These are phyloP conservation scores for Macaria notata DNA, from an alignment of 2,888 invertebrate species.

Conservation along the genomic window DNA sequence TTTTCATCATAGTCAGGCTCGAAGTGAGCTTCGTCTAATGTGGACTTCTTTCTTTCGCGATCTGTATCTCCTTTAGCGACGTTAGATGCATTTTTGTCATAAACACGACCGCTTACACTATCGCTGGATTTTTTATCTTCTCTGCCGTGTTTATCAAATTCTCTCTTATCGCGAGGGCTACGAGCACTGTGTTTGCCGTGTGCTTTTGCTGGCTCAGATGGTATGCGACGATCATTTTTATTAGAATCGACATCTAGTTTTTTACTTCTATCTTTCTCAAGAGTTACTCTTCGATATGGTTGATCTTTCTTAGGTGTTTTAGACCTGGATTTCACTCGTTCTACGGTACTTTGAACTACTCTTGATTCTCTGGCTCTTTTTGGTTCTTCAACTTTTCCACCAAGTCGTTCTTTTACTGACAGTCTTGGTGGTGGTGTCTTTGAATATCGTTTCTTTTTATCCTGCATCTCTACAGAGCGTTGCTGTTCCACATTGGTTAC, in stretches of 20 bases:
- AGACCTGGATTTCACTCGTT: slow-evolving; percentile 78
- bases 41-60: slow-evolving; percentile 84
- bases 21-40: slow-evolving; percentile 87
- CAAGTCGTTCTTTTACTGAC: slow-evolving; percentile 91
- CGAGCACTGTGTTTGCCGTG: slow-evolving; percentile 49
- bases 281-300: slow-evolving; percentile 75
- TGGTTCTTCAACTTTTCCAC: slow-evolving; percentile 87
- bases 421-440: slow-evolving; percentile 84
- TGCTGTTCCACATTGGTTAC: slow-evolving; percentile 67
- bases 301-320: slow-evolving; percentile 77
- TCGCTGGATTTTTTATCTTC: slow-evolving; percentile 48
- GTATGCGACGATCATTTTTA: slow-evolving; percentile 55
- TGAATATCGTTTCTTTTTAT: slow-evolving; percentile 67
- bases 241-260: slow-evolving; percentile 58
- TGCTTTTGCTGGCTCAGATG: slow-evolving; percentile 49
- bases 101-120: slow-evolving; percentile 37
- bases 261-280: slow-evolving; percentile 69
- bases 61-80: slow-evolving; percentile 42
- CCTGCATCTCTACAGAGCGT: slow-evolving; percentile 73
- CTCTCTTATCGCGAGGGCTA: slow-evolving; percentile 53
- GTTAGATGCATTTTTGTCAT: slow-evolving; percentile 47
- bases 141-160: slow-evolving; percentile 49
- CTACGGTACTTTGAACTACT: slow-evolving; percentile 79
- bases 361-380: slow-evolving; percentile 78
- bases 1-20: slow-evolving; percentile 88